Conservation (phyloP, 2,113 vertebrate species). For the Callaeas wilsoni region DNA sequence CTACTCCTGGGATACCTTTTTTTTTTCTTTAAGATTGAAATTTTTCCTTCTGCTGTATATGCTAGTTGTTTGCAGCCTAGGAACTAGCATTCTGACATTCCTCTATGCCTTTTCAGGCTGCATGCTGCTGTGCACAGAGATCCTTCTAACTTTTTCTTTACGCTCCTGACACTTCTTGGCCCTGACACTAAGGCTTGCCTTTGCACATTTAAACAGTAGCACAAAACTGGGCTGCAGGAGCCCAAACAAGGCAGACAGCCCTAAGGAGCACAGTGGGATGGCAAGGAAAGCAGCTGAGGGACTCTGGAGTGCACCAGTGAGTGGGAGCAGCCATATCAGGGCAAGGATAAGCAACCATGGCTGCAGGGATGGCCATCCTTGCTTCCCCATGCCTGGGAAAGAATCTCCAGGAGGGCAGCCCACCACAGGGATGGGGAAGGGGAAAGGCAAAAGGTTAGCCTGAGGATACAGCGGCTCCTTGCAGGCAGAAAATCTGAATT, state of each 20-base stretch:
- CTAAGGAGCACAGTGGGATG: background rate
- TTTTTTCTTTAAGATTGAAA: background rate
- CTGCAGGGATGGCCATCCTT: rapidly evolving
- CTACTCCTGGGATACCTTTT: rapidly evolving
- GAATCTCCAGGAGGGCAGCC: background rate
- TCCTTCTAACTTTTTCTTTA: background rate
- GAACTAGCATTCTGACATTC: background rate
- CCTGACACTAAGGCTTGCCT: background rate
- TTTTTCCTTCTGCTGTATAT: background rate
- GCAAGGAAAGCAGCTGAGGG: background rate
- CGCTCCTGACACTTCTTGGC: background rate
- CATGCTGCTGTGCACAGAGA: background rate
- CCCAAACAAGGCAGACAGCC: background rate
- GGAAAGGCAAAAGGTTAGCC: background rate
- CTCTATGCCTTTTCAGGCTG: background rate
- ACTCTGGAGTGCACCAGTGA: background rate
- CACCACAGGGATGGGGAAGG: background rate
- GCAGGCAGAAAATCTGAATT: background rate
- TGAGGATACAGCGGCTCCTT: background rate
- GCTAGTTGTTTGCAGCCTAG: background rate
- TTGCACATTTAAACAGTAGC: background rate
- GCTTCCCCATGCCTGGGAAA: background rate
- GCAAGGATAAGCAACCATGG: rapidly evolving
- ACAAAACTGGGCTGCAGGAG: background rate
- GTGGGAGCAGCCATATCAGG: rapidly evolving